These are phyloP conservation scores for Drosophila mercatorum DNA, from an alignment of 2,888 invertebrate species.

Conservation along the genomic window DNA sequence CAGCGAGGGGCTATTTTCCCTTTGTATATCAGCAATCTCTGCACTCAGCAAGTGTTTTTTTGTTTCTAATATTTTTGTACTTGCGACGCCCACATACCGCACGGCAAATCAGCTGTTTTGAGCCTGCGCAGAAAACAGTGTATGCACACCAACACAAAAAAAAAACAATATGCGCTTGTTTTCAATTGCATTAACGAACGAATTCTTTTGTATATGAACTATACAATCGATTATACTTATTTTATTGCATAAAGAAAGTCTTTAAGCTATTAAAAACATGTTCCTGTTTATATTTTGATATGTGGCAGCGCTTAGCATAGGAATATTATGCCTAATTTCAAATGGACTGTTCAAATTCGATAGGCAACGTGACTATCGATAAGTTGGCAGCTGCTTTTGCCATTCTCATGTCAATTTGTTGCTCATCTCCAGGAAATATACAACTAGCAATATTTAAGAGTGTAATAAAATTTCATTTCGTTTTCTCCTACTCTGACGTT, in stretches of 20 bases:
- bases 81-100: slow-evolving; percentile 46
- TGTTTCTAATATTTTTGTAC: not conserved
- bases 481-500: slow-evolving; percentile 19
- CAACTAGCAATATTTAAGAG: slow-evolving; percentile 54
- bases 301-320: too few species aligned
- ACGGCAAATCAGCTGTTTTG: slow-evolving; percentile 44
- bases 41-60: slow-evolving; percentile 17
- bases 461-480: slow-evolving; percentile 32
- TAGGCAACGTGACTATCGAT: not conserved
- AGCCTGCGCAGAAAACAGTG: slow-evolving; percentile 48
- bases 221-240: too few species aligned
- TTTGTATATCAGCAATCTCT: slow-evolving; percentile 2
- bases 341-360: slow-evolving; percentile 12
- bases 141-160: slow-evolving; percentile 18
- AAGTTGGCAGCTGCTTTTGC: slow-evolving; percentile 2
- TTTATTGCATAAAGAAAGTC: not conserved
- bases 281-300: not conserved
- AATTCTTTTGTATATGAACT: too few species aligned
- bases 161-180: not conserved
- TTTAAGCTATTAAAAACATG: too few species aligned
- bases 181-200: not conserved
- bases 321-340: not conserved
- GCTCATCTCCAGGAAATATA: slow-evolving; percentile 41
- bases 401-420: slow-evolving; percentile 35
- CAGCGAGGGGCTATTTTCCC: not conserved